phyloP scores from a whole-genome alignment of 1,140 invertebrate species.

The Parasteatoda tepidariorum region DNA sequence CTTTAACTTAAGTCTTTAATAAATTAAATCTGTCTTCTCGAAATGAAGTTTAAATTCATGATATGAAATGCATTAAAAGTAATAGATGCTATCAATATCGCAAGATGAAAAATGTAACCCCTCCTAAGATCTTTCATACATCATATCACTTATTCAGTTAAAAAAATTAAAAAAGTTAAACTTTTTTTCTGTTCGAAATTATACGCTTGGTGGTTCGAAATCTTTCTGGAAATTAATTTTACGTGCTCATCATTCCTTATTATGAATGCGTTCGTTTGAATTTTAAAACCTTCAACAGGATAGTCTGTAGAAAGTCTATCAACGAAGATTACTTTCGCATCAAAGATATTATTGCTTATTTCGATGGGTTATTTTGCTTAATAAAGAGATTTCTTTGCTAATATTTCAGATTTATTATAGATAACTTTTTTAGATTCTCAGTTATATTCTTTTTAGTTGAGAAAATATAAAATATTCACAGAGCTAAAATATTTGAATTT shows the following conservation, averaged over 20 bases:
- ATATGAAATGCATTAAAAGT: neutral
- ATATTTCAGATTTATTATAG: neutral
- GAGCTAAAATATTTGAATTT: no score
- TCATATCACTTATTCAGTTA: neutral
- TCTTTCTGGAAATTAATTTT: neutral
- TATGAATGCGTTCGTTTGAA: neutral
- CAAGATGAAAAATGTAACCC: neutral
- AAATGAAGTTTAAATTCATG: neutral
- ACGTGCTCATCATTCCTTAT: neutral
- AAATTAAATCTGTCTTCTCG: neutral
- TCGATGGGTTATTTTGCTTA: neutral
- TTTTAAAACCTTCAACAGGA: neutral
- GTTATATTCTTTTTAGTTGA: no score
- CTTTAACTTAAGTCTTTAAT: no score
- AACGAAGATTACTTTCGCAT: neutral
- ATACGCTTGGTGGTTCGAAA: neutral
- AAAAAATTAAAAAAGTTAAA: neutral
- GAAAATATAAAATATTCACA: no score
- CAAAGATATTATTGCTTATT: neutral
- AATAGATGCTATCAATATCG: neutral
- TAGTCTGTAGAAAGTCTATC: neutral
- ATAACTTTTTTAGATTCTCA: no score
- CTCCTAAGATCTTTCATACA: neutral
- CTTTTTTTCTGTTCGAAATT: neutral
- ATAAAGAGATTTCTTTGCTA: neutral